phyloP scores from a whole-genome alignment of 1,140 invertebrate species.

The Drosophila ogumai region DNA sequence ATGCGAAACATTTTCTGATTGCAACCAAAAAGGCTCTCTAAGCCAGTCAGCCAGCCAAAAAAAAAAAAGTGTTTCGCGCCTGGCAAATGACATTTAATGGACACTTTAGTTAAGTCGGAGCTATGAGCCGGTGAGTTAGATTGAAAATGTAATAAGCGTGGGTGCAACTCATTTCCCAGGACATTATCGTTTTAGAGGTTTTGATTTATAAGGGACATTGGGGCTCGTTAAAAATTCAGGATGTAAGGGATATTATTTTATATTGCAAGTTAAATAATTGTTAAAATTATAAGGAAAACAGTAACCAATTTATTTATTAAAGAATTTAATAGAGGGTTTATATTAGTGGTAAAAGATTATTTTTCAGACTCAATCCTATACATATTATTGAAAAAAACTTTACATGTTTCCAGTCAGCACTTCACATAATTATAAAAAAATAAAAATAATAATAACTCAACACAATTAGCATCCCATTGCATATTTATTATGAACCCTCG shows the following conservation, averaged over 20 bases:
- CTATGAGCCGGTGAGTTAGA: constrained; percentile 6
- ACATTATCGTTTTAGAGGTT: background rate
- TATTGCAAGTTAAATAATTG: background rate
- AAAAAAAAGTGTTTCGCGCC: constrained; percentile 22
- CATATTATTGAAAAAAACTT: background rate
- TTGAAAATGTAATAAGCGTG: constrained; percentile 41
- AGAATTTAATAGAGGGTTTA: no score
- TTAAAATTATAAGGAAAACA: background rate
- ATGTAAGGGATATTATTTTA: background rate
- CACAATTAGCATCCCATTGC: constrained; percentile 6
- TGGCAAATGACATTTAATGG: constrained; percentile 58
- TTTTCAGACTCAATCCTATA: background rate
- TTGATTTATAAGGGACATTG: constrained; percentile 21
- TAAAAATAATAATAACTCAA: background rate
- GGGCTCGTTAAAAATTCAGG: background rate
- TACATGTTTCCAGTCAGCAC: no score
- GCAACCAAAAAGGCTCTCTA: constrained; percentile 29
- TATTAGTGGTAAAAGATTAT: background rate
- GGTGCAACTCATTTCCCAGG: constrained; percentile 12
- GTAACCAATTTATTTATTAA: background rate
- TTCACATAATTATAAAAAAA: no score
- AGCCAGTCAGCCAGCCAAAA: background rate
- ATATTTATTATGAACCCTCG: constrained; percentile 9
- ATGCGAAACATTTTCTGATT: constrained; percentile 61
- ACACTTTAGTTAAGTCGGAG: constrained; percentile 26